phyloP scores from a whole-genome alignment of 1,140 invertebrate genomes.

The Macrostomum lignano region DNA sequence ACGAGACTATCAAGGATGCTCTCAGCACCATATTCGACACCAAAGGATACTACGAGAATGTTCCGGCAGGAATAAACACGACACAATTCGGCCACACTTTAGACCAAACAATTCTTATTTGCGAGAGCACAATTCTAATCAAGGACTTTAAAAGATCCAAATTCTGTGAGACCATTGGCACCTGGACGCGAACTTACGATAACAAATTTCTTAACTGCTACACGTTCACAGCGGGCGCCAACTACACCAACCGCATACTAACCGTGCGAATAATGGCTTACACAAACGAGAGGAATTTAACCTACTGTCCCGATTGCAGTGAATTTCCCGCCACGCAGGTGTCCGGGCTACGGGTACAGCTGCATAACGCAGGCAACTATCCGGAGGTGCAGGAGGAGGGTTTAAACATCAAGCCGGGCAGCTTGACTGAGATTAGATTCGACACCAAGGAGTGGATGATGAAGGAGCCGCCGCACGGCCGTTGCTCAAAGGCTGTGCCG shows the following conservation, averaged over 20 bases:
- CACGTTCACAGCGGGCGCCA: neutral
- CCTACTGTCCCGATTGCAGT: constrained; percentile 2
- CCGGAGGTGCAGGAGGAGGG: neutral
- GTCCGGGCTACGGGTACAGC: neutral
- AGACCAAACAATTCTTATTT: no score
- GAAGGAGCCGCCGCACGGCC: constrained; percentile 1
- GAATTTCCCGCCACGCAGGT: neutral
- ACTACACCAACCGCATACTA: neutral
- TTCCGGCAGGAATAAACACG: no score
- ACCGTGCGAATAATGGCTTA: neutral
- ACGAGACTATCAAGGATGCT: no score
- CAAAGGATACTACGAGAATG: no score
- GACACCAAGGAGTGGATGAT: constrained; percentile 1
- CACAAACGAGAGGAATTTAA: neutral
- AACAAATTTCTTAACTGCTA: constrained; percentile 1
- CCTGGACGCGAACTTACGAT: neutral
- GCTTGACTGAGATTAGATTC: neutral
- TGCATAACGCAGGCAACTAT: constrained; percentile 1
- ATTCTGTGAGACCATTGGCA: neutral
- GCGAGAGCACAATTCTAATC: no score
- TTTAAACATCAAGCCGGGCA: neutral
- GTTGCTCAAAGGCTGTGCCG: neutral
- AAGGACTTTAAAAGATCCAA: no score
- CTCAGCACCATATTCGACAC: no score
- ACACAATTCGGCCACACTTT: no score